Conservation (phyloP, 1,140 invertebrate species). For the Drosophila teissieri region DNA sequence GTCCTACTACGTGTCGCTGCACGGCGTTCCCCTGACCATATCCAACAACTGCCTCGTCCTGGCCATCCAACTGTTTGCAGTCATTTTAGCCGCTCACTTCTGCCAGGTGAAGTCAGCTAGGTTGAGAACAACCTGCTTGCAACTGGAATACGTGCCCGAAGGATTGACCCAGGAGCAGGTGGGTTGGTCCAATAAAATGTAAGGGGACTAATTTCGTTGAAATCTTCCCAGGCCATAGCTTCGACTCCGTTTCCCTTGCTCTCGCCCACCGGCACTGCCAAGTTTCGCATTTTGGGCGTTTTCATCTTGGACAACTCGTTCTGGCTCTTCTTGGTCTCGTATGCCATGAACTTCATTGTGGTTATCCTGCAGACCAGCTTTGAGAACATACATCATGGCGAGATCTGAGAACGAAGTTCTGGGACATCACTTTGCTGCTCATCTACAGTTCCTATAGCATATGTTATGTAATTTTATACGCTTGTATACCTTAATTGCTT, state of each 20-base stretch:
- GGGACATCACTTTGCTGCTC: conserved; percentile 2
- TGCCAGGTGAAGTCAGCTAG: conserved; percentile 48
- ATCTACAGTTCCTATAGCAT: too few relatives aligned
- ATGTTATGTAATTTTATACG: too few relatives aligned
- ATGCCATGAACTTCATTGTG: conserved; percentile 73
- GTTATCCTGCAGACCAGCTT: conserved; percentile 72
- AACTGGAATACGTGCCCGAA: conserved; percentile 43
- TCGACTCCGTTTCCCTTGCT: conserved; percentile 34
- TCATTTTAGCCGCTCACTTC: conserved; percentile 59
- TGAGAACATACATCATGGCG: conserved; percentile 45
- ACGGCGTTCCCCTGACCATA: conserved; percentile 68
- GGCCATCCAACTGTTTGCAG: conserved; percentile 59
- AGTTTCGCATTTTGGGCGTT: conserved; percentile 62
- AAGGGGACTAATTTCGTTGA: too few relatives aligned
- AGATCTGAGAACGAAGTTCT: not conserved
- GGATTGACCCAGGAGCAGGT: conserved; percentile 35
- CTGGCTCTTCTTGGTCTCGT: conserved; percentile 68
- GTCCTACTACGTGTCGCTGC: conserved; percentile 66
- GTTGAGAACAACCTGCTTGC: conserved; percentile 29
- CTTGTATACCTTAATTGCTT: too few relatives aligned
- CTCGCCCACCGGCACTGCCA: conserved; percentile 23
- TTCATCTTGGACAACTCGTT: conserved; percentile 67
- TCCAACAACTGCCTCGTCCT: conserved; percentile 70
- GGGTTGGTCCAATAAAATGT: not conserved
- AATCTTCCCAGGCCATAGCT: conserved; percentile 36